phyloP scores from a whole-genome alignment of 2,113 vertebrate genomes.

The Stegastes partitus region DNA sequence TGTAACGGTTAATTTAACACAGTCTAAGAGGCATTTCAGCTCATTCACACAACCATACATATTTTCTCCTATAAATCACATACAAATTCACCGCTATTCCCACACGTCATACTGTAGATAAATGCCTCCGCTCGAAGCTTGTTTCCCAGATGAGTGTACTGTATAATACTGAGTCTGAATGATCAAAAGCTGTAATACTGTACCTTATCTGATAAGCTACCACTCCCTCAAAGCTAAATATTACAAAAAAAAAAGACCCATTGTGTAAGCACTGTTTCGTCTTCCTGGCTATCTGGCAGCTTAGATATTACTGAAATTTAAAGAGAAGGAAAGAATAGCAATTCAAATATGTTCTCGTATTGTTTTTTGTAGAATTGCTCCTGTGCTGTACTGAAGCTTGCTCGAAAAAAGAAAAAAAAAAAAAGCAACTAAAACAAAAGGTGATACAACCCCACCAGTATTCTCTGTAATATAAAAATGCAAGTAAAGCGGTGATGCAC shows the following conservation, averaged over 20 bases:
- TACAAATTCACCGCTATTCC: background rate
- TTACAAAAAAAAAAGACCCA: constrained; percentile 19
- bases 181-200: constrained; percentile 72
- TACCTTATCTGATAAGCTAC: constrained; percentile 70
- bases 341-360: constrained; percentile 16
- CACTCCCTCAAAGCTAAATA: constrained; percentile 69
- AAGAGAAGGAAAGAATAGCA: constrained; percentile 32
- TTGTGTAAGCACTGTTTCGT: constrained; percentile 37
- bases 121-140: constrained; percentile 23
- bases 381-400: constrained; percentile 33
- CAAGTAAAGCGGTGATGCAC: constrained; percentile 27
- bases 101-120: constrained; percentile 15
- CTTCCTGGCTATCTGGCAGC: constrained; percentile 32
- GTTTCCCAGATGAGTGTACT: constrained; percentile 49
- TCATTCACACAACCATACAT: constrained; percentile 27
- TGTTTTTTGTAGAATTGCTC: constrained; percentile 12
- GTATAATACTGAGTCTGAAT: constrained; percentile 70
- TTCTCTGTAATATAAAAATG: constrained; percentile 49
- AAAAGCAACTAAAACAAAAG: background rate
- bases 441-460: constrained; percentile 16
- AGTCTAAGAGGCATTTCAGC: constrained; percentile 32
- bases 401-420: background rate
- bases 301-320: constrained; percentile 45
- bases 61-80: constrained; percentile 10
- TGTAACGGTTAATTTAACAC: constrained; percentile 24